phyloP scores from a whole-genome alignment of 1,140 invertebrate species.

The Leucophenga varia region DNA sequence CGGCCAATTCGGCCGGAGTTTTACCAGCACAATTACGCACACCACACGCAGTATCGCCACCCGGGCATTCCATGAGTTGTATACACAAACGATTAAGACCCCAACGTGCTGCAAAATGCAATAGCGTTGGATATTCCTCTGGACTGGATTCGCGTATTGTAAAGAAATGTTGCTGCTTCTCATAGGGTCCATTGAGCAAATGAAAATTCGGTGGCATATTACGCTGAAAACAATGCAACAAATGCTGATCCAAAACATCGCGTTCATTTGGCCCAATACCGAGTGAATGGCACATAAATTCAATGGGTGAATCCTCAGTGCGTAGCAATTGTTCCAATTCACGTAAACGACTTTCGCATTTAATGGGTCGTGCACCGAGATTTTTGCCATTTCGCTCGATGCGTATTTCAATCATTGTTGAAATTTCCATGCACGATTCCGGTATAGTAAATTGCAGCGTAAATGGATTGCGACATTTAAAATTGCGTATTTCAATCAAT shows the following conservation, averaged over 20 bases:
- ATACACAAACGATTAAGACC: constrained; percentile 80
- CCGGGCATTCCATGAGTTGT: constrained; percentile 81
- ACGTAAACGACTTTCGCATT: constrained; percentile 79
- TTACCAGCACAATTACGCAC: constrained; percentile 75
- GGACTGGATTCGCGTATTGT: constrained; percentile 56
- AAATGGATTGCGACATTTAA: constrained; percentile 78
- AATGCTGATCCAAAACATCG: constrained; percentile 78
- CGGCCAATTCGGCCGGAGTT: constrained; percentile 78
- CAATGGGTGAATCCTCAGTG: constrained; percentile 74
- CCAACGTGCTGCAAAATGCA: constrained; percentile 85
- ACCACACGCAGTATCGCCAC: constrained; percentile 76
- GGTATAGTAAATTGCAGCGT: constrained; percentile 78
- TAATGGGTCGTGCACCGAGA: constrained; percentile 75
- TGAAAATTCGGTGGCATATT: constrained; percentile 80
- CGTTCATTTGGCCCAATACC: constrained; percentile 74
- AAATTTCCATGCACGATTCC: constrained; percentile 76
- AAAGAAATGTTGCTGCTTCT: constrained; percentile 54
- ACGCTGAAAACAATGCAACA: constrained; percentile 76
- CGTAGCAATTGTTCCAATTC: constrained; percentile 80
- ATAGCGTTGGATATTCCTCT: constrained; percentile 81
- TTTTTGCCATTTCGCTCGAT: constrained; percentile 77
- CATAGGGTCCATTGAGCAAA: constrained; percentile 64
- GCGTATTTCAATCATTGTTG: constrained; percentile 75
- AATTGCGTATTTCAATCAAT: constrained; percentile 69
- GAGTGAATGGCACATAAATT: constrained; percentile 85